These are phyloP conservation scores for Erannis defoliaria DNA, from an alignment of 2,888 invertebrate species.

Conservation along the genomic window DNA sequence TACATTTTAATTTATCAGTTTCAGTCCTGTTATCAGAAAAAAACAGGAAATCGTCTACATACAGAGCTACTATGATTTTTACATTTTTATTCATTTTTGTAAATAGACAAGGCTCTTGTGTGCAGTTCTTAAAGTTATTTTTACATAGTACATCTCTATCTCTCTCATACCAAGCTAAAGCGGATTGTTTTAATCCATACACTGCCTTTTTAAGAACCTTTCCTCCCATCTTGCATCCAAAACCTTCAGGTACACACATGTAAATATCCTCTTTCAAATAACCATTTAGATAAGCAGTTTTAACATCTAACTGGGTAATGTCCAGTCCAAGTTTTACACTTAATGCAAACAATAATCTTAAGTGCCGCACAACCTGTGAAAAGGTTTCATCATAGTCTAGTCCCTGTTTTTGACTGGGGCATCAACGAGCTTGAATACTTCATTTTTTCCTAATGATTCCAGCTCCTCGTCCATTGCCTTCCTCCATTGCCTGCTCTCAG, in stretches of 20 bases:
- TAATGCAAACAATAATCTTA: constrained; percentile 13
- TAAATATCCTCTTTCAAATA: constrained; percentile 8
- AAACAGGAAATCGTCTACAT: background rate
- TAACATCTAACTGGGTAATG: constrained; percentile 18
- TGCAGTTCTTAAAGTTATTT: constrained; percentile 14
- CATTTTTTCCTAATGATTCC: too few relatives aligned
- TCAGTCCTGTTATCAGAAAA: background rate
- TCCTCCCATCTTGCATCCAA: background rate
- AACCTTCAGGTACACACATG: background rate
- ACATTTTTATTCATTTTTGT: background rate
- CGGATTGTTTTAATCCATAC: constrained; percentile 24
- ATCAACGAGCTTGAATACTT: too few relatives aligned
- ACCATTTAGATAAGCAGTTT: constrained; percentile 22
- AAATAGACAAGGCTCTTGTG: background rate
- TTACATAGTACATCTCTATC: constrained; percentile 10
- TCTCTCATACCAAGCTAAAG: constrained; percentile 14
- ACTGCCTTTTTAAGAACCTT: constrained; percentile 1
- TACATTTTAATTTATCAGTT: background rate
- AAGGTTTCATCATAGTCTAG: constrained; percentile 12
- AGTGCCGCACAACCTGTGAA: constrained; percentile 18
- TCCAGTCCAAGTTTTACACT: constrained; percentile 9
- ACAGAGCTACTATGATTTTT: background rate
- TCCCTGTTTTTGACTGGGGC: constrained; percentile 14
- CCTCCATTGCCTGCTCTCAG: too few relatives aligned
- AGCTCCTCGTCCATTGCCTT: too few relatives aligned